phyloP scores from a whole-genome alignment of 2,888 invertebrate genomes.

The Eudasyphora cyanicolor region DNA sequence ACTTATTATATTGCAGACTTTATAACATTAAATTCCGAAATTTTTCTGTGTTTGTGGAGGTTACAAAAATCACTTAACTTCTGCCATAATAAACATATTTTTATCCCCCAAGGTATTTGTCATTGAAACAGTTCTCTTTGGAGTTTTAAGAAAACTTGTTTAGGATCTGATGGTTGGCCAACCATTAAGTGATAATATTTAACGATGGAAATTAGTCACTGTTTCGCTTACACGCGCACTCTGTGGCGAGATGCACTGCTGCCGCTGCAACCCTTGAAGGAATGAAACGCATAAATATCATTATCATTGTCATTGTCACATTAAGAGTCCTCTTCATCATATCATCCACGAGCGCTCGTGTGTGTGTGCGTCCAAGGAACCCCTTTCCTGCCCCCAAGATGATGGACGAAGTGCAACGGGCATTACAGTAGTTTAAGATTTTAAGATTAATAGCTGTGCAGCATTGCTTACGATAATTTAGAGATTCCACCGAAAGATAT shows the following conservation, averaged over 20 bases:
- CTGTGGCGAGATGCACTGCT: background rate
- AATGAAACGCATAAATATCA: constrained; percentile 54
- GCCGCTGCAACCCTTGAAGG: constrained; percentile 25
- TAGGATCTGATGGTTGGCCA: background rate
- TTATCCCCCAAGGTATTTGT: background rate
- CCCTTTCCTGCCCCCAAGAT: constrained; percentile 38
- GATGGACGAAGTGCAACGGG: background rate
- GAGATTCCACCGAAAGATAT: constrained; percentile 59
- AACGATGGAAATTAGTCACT: constrained; percentile 31
- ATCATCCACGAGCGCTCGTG: background rate
- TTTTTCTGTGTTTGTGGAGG: too few species aligned
- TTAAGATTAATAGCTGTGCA: constrained; percentile 61
- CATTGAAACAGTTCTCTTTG: background rate
- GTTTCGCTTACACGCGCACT: background rate
- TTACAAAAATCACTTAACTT: background rate
- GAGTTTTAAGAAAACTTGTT: background rate
- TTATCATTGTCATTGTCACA: constrained; percentile 55
- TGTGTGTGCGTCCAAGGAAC: background rate
- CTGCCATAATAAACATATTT: background rate
- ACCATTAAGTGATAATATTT: constrained; percentile 33
- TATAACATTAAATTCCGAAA: too few species aligned
- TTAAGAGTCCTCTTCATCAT: constrained; percentile 20
- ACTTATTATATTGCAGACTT: too few species aligned
- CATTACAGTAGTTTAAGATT: constrained; percentile 56
- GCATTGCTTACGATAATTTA: constrained; percentile 59